Evolutionary conservation across 2,888 invertebrate genomes (phyloP).

Genomic region (Agrotis puta): DNA sequence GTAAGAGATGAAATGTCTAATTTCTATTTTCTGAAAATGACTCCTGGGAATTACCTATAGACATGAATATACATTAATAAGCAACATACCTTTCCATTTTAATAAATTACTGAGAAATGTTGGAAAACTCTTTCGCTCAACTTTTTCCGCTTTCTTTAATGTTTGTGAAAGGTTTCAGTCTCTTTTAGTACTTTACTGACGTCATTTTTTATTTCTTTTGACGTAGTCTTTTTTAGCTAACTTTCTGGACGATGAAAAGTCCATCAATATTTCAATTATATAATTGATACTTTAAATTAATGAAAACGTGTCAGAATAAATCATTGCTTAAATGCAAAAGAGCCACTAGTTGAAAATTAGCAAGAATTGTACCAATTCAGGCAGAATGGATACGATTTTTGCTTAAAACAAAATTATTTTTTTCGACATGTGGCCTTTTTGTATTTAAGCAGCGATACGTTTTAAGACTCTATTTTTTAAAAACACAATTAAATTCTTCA

Average conservation of each 20-base stretch:
- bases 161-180: slow-evolving; percentile 55
- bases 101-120: slow-evolving; percentile 52
- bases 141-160: slow-evolving; percentile 56
- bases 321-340: too few relatives aligned
- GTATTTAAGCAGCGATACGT: too few relatives aligned
- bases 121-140: slow-evolving; percentile 55
- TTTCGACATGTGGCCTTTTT: too few relatives aligned
- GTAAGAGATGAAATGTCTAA: not conserved
- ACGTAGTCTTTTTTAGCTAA: slow-evolving; percentile 24
- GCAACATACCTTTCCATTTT: slow-evolving; percentile 33
- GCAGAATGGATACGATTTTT: too few relatives aligned
- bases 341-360: too few relatives aligned
- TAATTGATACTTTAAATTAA: slow-evolving; percentile 26
- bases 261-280: slow-evolving; percentile 14
- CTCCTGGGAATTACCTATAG: slow-evolving; percentile 9
- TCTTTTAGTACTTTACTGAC: slow-evolving; percentile 48
- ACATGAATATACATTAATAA: not conserved
- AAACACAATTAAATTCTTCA: too few relatives aligned
- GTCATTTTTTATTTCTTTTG: slow-evolving; percentile 50
- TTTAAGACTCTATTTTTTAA: too few relatives aligned
- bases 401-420: too few relatives aligned
- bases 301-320: slow-evolving; percentile 38
- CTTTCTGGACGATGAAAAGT: slow-evolving; percentile 17
- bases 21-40: slow-evolving; percentile 9
- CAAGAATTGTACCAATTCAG: too few relatives aligned